Base-by-base conservation (phyloP, 2,888 invertebrate species). In the Cataglyphis cursor region DNA sequence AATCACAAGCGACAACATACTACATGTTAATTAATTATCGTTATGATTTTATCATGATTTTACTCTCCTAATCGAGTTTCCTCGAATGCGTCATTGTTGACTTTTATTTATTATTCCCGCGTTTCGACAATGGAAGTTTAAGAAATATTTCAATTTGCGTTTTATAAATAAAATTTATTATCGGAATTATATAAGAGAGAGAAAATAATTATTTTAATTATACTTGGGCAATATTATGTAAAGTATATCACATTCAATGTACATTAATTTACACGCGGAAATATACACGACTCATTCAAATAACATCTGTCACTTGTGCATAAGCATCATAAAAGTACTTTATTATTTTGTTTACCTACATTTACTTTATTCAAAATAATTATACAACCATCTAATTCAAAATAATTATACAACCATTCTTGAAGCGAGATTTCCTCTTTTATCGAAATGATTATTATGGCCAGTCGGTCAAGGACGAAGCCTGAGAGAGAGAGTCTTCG, bases 401-500 rank as follows among this genome's bases (percentile, higher is more conserved):
- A 64, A 24, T 24, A 64, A 44, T 38, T 31, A 24, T 2, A 31
- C 5, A 3, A 9, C 61, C 4, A 21, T 21, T 73, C 8, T 38
- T 31, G 64, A 75, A 64, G 35, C 12, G 51, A 35, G n/a, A 15
- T 4, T n/a, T 44, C 3, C 15, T 24, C 41, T 57, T 28, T 31
- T 10, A 31, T 15, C 28, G 38, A 3, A 64, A 68, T 21, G 68
- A 59, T 44, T 21, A 24, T 57, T 31, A 31, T 15, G 57, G 6
- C 9, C 9, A 44, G 41, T 68, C 68, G 68, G 48, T 82, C 78
- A 78, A 82, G 68, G 51, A 78, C 65, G 65, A 31, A 12, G 38
- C 6, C 44, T 48, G 48, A 61, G 82, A 57, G 82, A 57, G 51
- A 51, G 76, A 24, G 21, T 41, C 73, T 83, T 81, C 73, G 65